Evolutionary conservation across 2,888 invertebrate species (phyloP), one percentile per base, ranked within the genome.

Genomic region (Congeria kusceri): DNA sequence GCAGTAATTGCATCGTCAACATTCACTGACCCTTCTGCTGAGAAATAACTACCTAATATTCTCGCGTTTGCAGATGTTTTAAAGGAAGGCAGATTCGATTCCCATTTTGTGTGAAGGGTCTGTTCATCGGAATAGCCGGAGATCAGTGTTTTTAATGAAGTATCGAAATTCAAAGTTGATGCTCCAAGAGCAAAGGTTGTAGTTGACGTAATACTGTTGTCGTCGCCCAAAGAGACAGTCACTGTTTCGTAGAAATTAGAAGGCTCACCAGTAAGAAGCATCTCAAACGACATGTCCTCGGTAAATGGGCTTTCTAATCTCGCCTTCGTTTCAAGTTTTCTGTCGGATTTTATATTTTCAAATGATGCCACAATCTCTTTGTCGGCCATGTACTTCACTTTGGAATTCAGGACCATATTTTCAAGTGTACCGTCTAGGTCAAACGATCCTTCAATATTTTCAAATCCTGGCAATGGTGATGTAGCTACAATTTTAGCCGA

Each of bases 381-480:
- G 9, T 47, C 61, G 13, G 27, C 32, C 28, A 62, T 25, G 20
- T 39, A 53, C 32, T 47, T 62, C 18, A 75, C 0, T 57, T 67
- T 70, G 7, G 61, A 28, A 32, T 59, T 61, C 2, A 72, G 25
- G 2, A 39, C 23, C n/a, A 77, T 9, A 20, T 69, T 63, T 23
- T 46, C 47, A 9, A 68, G n/a, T n/a, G n/a, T 5, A 18, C 77
- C 73, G 18, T 32, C 11, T 7, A 18, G 25, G n/a, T 32, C 58
- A 13, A 72, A 73, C 13, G 13, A 29, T 11, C 72, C 7, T 23
- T 47, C 68, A 15, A 58, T 46, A 18, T 32, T 64, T 58, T 73
- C 73, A 58, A 28, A 77, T 25, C 72, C 77, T 9, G 27, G 9
- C 11, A 68, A 27, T 46, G 77, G 77, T 27, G 77, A 72, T 28